Conservation (phyloP, 2,797 vertebrate genomes). For the Artibeus lituratus region DNA sequence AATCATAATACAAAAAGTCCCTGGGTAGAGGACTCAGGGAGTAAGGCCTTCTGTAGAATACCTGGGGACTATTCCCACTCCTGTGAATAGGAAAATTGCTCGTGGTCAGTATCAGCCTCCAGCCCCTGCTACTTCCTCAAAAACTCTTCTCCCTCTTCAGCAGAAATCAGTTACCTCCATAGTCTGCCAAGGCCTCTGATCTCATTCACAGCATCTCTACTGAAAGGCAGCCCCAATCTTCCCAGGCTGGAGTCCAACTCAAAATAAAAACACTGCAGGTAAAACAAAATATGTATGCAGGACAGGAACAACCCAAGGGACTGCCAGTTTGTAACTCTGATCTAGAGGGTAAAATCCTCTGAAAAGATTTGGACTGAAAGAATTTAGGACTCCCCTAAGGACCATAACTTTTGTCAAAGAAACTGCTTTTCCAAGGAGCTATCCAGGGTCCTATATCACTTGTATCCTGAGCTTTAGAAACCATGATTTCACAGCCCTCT, state of each 20-base stretch:
- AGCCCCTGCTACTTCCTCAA: background rate
- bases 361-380: conserved; percentile 13
- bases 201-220: background rate
- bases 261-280: background rate
- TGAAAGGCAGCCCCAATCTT: background rate
- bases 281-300: background rate
- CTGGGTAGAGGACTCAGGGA: background rate
- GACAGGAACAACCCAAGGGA: background rate
- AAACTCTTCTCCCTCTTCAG: background rate
- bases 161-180: background rate
- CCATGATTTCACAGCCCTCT: background rate
- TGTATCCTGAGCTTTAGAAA: background rate
- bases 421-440: background rate
- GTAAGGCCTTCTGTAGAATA: background rate
- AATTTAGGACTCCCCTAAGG: background rate
- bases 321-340: conserved; percentile 13
- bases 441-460: background rate
- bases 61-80: background rate
- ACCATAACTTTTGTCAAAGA: background rate
- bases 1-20: background rate
- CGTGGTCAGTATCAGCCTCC: background rate
- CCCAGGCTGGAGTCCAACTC: background rate
- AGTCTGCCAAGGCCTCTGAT: background rate
- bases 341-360: conserved; percentile 3
- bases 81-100: background rate